Percentiles rank a stretch among this genome's conserved stretches.
These are phyloP conservation scores for Perognathus longimembris DNA, from an alignment of 2,113 vertebrate genomes.

Conservation along the genomic window DNA sequence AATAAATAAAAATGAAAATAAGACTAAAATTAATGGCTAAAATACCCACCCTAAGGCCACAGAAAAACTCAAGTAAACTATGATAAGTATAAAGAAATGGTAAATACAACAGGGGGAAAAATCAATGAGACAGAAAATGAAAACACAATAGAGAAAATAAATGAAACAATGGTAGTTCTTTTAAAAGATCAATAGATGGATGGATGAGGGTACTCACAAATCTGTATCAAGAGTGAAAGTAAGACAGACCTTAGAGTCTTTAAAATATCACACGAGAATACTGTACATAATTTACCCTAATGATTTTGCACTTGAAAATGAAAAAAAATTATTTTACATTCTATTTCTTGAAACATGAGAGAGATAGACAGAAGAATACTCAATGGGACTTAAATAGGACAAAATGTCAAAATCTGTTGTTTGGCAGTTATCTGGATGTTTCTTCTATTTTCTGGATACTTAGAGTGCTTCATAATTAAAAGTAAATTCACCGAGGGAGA, in stretches of 20 bases:
- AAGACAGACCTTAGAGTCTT: background rate
- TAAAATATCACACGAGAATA: background rate
- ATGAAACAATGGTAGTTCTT: background rate
- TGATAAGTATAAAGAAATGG: conserved; percentile 24
- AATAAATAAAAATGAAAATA: background rate
- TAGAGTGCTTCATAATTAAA: conserved; percentile 2
- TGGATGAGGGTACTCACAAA: background rate
- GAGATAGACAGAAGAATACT: background rate
- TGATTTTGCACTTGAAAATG: background rate
- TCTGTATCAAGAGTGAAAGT: background rate
- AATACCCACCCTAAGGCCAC: background rate
- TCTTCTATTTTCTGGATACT: background rate
- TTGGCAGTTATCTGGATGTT: background rate
- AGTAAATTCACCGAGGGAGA: background rate
- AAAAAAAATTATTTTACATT: background rate
- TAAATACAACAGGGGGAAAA: background rate
- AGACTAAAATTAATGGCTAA: background rate
- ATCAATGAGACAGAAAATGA: background rate
- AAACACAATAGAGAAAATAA: conserved; percentile 1
- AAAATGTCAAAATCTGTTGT: background rate
- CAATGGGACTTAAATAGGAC: background rate
- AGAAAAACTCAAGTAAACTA: background rate
- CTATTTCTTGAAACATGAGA: background rate
- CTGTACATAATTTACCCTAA: background rate
- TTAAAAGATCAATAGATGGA: background rate